Conservation (phyloP, 2,888 invertebrate species). For the Ectropis crepuscularia region DNA sequence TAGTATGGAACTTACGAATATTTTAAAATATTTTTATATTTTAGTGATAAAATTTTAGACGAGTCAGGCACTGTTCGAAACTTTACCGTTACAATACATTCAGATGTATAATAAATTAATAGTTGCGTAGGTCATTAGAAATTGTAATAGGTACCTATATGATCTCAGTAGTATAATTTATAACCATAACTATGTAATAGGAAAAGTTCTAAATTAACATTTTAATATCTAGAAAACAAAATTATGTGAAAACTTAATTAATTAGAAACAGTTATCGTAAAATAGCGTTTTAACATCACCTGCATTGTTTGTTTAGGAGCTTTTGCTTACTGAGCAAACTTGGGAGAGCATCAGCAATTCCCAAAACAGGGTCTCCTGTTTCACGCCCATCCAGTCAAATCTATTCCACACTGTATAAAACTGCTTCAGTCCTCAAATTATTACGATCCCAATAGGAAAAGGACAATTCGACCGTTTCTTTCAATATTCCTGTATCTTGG, state of each 20-base stretch:
- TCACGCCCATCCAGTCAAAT: slow-evolving; percentile 51
- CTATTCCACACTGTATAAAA: slow-evolving; percentile 59
- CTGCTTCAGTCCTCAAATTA: slow-evolving; percentile 60
- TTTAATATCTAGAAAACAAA: neutral
- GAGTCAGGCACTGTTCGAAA: no score
- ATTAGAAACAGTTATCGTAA: slow-evolving; percentile 10
- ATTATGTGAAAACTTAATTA: slow-evolving; percentile 8
- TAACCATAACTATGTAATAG: no score
- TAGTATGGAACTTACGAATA: no score
- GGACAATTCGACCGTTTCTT: slow-evolving; percentile 66
- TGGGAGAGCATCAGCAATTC: slow-evolving; percentile 26
- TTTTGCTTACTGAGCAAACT: slow-evolving; percentile 33
- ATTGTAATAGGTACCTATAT: no score
- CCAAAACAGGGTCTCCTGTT: slow-evolving; percentile 29
- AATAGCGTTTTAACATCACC: slow-evolving; percentile 13
- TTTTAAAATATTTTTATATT: no score
- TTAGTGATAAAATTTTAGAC: no score
- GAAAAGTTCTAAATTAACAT: neutral
- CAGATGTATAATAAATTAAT: no score
- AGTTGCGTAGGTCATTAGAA: no score
- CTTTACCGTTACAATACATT: no score
- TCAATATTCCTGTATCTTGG: slow-evolving; percentile 66
- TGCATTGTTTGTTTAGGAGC: slow-evolving; percentile 30
- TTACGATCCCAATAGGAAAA: slow-evolving; percentile 64
- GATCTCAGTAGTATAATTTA: no score